Evolutionary conservation across 2,888 invertebrate species (phyloP).

Genomic region (Galerucella calmariensis): DNA sequence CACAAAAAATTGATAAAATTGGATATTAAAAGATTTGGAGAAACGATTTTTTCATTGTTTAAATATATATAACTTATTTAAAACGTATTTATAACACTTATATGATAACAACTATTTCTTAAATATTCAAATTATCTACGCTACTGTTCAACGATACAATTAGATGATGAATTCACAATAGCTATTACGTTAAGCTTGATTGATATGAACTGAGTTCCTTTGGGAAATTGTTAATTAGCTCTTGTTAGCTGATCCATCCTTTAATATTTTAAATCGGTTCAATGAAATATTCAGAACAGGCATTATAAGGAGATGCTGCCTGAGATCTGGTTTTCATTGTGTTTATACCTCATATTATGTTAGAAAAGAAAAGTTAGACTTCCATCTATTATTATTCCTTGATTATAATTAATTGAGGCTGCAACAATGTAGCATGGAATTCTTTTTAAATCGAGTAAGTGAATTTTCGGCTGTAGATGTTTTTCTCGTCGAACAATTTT

Average conservation of each 20-base stretch:
- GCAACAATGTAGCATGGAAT: background rate
- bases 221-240: slow-evolving; percentile 34
- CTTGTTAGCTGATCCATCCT: slow-evolving; percentile 19
- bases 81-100: too few species aligned
- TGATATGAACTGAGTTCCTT: slow-evolving; percentile 32
- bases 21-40: too few species aligned
- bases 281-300: slow-evolving; percentile 32
- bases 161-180: slow-evolving; percentile 32
- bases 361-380: slow-evolving; percentile 20
- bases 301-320: slow-evolving; percentile 27
- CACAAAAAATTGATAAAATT: too few species aligned
- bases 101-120: background rate
- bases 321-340: slow-evolving; percentile 25
- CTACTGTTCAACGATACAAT: slow-evolving; percentile 23
- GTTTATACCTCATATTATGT: slow-evolving; percentile 18
- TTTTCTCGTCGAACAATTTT: background rate
- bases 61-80: too few species aligned
- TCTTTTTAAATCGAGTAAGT: background rate
- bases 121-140: background rate
- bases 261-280: slow-evolving; percentile 28
- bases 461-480: background rate
- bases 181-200: slow-evolving; percentile 36
- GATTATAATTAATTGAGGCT: slow-evolving; percentile 10
- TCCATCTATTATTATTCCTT: slow-evolving; percentile 9
- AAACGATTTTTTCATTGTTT: too few species aligned